A percentile compares a stretch with the other conserved stretches of the same genome.
These are phyloP conservation scores for Bradynema listronoti DNA, from an alignment of 1,140 invertebrate species.

Conservation along the genomic window DNA sequence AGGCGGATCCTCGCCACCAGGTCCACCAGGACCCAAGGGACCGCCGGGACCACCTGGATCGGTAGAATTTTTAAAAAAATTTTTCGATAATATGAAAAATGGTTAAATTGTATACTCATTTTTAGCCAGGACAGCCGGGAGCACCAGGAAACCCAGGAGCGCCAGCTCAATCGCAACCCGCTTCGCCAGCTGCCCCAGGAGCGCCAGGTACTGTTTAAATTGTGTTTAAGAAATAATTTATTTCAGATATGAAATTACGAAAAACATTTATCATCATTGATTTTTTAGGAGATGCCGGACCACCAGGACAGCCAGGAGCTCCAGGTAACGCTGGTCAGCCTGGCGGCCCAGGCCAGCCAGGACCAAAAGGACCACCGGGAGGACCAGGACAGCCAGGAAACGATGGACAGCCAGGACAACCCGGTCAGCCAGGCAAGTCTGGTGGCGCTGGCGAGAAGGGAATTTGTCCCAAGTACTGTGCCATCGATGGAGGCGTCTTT, in stretches of 20 bases:
- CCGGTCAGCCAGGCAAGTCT: slow-evolving; percentile 28
- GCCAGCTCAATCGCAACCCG: slow-evolving; percentile 26
- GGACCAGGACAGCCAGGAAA: slow-evolving; percentile 37
- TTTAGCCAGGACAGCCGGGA: slow-evolving; percentile 34
- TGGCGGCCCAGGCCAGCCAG: slow-evolving; percentile 25
- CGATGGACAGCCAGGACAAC: slow-evolving; percentile 39
- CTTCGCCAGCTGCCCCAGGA: slow-evolving; percentile 19
- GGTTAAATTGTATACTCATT: slow-evolving; percentile 7
- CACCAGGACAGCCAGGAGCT: slow-evolving; percentile 28
- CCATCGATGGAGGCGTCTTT: slow-evolving; percentile 55
- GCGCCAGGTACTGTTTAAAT: no score
- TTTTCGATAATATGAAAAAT: no score
- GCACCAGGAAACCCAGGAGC: slow-evolving; percentile 45
- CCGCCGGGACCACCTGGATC: no score
- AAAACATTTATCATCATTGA: no score
- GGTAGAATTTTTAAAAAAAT: no score
- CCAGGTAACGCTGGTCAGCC: slow-evolving; percentile 34
- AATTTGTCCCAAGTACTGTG: slow-evolving; percentile 56
- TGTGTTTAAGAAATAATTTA: no score
- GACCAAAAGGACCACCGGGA: slow-evolving; percentile 36
- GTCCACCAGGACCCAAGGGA: neutral
- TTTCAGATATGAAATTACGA: no score
- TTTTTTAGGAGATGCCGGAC: slow-evolving; percentile 30
- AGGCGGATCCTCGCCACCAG: neutral
- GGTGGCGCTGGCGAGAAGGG: slow-evolving; percentile 48